Base-by-base conservation (phyloP, 2,888 invertebrate genomes). In the Diachrysia chrysitis region DNA sequence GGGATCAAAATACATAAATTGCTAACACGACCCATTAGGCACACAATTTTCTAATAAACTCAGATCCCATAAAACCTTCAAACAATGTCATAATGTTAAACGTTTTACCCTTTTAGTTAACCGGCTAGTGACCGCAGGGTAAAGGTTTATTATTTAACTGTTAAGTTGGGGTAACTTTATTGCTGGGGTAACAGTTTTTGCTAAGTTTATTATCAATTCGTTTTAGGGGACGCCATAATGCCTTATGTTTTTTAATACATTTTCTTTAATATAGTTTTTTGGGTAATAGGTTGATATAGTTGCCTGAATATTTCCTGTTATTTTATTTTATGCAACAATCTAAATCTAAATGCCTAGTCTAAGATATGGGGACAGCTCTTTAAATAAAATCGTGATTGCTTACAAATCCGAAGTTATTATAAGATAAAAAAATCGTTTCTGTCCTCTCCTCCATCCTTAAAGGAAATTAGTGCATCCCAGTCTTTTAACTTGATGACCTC, bases 71-170 rank as follows among this genome's bases (percentile, higher is more conserved):
- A 75, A 71, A 79, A 75, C 63, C 66, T 65, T 66, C 69, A 66
- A 77, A 81, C 74, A 72, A 60, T 73, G 70, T 74, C 69, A 65
- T 71, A 71, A 72, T 59, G 65, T 69, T 77, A 73, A 81, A 78
- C 68, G 81, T 53, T 74, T 58, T 69, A 75, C 79, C 78, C 77
- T 74, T 79, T 77, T 65, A 75, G 74, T 76, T 81, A 78, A 73
- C 82, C 79, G 72, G 66, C 75, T 17, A 75, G 83, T 82, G 84
- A 85, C 84, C 83, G 73, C 77, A 76, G 69, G 75, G 71, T 63
- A 60, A 82, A 76, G 73, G 82, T 81, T 81, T 83, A 83, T 83
- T 79, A 81, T 74, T 70, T 80, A 82, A 83, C 85, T 84, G 83
- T 85, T 83, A 82, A 84, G 74, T 65, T 56, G 69, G 81, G 79